Evolutionary conservation across 2,113 vertebrate genomes (phyloP).

Genomic region (Cisticola juncidis): DNA sequence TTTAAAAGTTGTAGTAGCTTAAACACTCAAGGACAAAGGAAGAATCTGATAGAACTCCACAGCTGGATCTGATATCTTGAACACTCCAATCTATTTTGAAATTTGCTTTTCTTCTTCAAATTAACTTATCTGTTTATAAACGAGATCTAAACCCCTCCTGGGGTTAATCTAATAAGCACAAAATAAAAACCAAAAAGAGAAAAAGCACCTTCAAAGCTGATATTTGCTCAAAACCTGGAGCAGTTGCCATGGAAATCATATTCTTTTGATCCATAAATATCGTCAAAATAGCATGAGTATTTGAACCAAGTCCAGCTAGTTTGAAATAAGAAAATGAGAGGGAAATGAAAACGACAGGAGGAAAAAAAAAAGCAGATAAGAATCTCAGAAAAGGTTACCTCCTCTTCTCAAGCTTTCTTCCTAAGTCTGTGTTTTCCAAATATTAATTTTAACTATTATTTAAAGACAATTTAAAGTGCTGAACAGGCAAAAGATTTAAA

Average conservation of each 20-base stretch:
- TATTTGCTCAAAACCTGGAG: slow-evolving; percentile 67
- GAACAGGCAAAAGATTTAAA: neutral
- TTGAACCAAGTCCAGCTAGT: slow-evolving; percentile 34
- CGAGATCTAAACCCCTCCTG: slow-evolving; percentile 31
- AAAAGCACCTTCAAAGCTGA: slow-evolving; percentile 54
- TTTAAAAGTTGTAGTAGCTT: neutral
- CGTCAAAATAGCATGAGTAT: slow-evolving; percentile 50
- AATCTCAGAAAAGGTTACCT: neutral
- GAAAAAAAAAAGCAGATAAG: neutral
- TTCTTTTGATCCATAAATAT: slow-evolving; percentile 62
- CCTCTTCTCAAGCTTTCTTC: neutral
- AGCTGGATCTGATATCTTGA: neutral
- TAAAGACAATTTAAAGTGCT: neutral
- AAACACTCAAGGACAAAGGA: neutral
- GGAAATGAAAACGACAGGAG: slow-evolving; percentile 9
- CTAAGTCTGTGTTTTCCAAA: neutral
- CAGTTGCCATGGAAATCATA: slow-evolving; percentile 70
- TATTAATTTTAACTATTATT: neutral
- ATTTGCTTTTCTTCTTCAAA: slow-evolving; percentile 63
- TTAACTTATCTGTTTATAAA: slow-evolving; percentile 67
- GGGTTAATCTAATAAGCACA: slow-evolving; percentile 66
- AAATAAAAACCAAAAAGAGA: slow-evolving; percentile 43
- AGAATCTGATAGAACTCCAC: neutral
- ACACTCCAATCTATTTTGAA: slow-evolving; percentile 1
- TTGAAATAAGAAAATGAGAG: slow-evolving; percentile 23